These are phyloP conservation scores for Lottia gigantea DNA, from an alignment of 2,888 invertebrate genomes.

Conservation along the genomic window DNA sequence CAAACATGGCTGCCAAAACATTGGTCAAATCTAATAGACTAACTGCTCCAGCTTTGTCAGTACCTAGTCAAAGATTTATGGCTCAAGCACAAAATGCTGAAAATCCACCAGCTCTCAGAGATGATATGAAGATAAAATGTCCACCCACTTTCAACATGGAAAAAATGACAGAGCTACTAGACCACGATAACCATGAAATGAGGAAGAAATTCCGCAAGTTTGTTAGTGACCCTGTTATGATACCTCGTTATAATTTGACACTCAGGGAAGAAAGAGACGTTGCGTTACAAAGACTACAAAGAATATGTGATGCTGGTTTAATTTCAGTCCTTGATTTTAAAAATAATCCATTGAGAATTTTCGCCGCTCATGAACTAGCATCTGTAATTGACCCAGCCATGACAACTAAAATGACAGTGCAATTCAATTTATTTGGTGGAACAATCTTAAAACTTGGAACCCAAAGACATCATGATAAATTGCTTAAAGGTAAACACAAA, in stretches of 20 bases:
- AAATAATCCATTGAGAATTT: slow-evolving; percentile 1
- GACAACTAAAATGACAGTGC: slow-evolving; percentile 4
- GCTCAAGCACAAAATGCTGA: neutral
- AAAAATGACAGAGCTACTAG: neutral
- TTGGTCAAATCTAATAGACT: neutral
- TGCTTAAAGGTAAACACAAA: neutral
- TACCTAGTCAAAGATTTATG: neutral
- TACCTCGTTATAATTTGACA: neutral
- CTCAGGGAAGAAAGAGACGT: neutral
- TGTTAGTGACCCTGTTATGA: neutral
- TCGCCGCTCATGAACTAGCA: neutral
- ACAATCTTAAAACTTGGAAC: slow-evolving; percentile 1
- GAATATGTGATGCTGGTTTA: neutral
- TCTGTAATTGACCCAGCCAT: neutral
- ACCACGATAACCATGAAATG: neutral
- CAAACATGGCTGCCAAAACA: neutral
- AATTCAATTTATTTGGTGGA: slow-evolving; percentile 1
- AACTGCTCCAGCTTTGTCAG: neutral
- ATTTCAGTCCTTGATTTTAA: neutral
- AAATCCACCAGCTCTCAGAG: neutral
- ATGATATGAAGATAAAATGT: neutral
- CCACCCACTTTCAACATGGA: neutral
- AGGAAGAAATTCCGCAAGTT: neutral
- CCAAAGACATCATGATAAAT: slow-evolving; percentile 3
- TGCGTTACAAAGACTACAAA: neutral